phyloP scores from a whole-genome alignment of 2,888 invertebrate genomes.

The Theodoxus fluviatilis region DNA sequence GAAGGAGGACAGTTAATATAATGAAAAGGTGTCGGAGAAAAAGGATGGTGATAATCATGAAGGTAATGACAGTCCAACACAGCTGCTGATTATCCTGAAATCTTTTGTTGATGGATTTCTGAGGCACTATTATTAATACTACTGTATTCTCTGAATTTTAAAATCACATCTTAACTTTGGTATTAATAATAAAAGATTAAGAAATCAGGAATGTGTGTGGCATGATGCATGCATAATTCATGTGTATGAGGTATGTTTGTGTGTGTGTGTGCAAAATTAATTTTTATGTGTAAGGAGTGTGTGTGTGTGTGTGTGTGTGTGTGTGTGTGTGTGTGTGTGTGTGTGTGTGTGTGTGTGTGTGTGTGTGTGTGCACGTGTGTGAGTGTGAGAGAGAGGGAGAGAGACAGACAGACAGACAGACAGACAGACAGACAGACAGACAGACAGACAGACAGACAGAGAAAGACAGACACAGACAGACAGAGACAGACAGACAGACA shows the following conservation, averaged over 20 bases:
- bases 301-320: not conserved
- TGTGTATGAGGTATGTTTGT: not conserved
- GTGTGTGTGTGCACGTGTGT: conserved; percentile 1
- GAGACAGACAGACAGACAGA: not conserved
- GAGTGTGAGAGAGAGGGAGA: not conserved
- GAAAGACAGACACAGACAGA: not conserved
- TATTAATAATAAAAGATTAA: no score
- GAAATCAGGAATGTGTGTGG: conserved; percentile 22
- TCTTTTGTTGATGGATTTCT: no score
- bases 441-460: conserved; percentile 14
- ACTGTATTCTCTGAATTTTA: no score
- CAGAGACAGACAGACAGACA: not conserved
- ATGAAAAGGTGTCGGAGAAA: no score
- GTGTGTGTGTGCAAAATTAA: not conserved
- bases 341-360: conserved; percentile 6
- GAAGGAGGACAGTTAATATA: no score
- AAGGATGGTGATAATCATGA: no score
- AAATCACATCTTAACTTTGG: no score
- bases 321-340: conserved; percentile 8
- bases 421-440: not conserved
- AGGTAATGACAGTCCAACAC: no score
- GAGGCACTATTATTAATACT: no score
- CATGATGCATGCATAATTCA: not conserved
- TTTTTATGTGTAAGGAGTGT: not conserved
- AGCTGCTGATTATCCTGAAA: no score